A percentile compares a stretch with the other conserved stretches of the same genome.
These are phyloP conservation scores for Manis javanica DNA, from an alignment of 2,797 vertebrate species.

Conservation along the genomic window DNA sequence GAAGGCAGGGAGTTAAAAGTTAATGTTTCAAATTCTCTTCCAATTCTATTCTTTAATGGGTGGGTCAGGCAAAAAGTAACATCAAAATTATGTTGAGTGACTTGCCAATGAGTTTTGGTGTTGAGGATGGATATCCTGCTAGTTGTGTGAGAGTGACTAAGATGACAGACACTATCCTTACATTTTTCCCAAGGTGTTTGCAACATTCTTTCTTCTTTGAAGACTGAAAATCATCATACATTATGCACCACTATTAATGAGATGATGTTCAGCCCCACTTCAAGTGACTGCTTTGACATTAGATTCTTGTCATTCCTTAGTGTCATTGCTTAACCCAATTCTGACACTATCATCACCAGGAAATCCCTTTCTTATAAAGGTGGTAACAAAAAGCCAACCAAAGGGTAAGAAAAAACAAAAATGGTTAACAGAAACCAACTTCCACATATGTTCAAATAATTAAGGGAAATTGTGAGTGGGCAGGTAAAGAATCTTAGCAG, in stretches of 20 bases:
- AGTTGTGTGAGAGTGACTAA: neutral
- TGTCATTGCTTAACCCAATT: neutral
- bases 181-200: neutral
- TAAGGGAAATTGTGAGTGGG: neutral
- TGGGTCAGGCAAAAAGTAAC: neutral
- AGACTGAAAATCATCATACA: neutral
- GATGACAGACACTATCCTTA: neutral
- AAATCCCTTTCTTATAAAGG: neutral
- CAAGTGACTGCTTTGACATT: neutral
- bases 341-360: neutral
- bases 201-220: neutral
- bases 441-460: neutral
- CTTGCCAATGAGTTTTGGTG: neutral
- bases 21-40: conserved; percentile 2
- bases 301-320: neutral
- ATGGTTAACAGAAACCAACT: neutral
- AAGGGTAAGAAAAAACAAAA: neutral
- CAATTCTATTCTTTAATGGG: neutral
- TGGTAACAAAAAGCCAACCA: neutral
- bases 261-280: neutral
- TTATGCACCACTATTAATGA: neutral
- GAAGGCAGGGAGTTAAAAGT: neutral
- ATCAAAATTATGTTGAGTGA: neutral
- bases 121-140: neutral
- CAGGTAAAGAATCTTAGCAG: neutral